Base-by-base conservation (phyloP, 1,140 invertebrate species). In the Mizuhopecten yessoensis region DNA sequence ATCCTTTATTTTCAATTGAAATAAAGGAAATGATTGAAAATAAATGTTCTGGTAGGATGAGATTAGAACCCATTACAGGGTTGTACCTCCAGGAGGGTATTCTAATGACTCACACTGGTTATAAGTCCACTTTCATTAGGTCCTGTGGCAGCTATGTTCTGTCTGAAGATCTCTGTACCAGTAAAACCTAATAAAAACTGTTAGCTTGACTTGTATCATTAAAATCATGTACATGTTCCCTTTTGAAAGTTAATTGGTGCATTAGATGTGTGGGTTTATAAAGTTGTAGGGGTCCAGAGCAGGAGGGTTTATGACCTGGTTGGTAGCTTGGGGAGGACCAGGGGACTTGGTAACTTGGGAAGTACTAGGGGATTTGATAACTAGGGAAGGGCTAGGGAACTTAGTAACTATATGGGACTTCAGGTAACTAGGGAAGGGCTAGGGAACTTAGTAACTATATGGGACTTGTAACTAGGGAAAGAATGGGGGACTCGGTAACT, bases 51-150 rank as follows among this genome's bases (percentile, higher is more conserved):
- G 17, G n/a, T 75, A 29, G 2, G n/a, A 75, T 29, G 1, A 29
- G 57, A 39, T 39, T 39, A 13, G 5, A 13, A 39, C 36, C 36
- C 29, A 17, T 45, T 45, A 45, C 42, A 45, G 17, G 42, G 13
- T 75, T 75, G 23, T 75, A 5, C n/a, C 57, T 17, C 23, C 23
- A 75, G 57, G 17, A 75, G 57, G n/a, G 23, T 29, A 5, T 75
- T 57, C 45, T 75, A 5, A 17, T 75, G 57, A 75, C 57, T 23
- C 45, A 75, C 57, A 75, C 45, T 23, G 23, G n/a, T 75, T 29
- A 75, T 13, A n/a, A 75, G 57, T 75, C 57, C 17, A 15, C 57
- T 75, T n/a, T 75, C 57, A 75, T 75, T 75, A 75, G 57, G 57
- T 75, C 23, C n/a, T 75, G 17, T 75, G n/a, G 57, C 17, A 17